Conservation (phyloP, 2,888 invertebrate species). For the Cryptophagus acutangulus region DNA sequence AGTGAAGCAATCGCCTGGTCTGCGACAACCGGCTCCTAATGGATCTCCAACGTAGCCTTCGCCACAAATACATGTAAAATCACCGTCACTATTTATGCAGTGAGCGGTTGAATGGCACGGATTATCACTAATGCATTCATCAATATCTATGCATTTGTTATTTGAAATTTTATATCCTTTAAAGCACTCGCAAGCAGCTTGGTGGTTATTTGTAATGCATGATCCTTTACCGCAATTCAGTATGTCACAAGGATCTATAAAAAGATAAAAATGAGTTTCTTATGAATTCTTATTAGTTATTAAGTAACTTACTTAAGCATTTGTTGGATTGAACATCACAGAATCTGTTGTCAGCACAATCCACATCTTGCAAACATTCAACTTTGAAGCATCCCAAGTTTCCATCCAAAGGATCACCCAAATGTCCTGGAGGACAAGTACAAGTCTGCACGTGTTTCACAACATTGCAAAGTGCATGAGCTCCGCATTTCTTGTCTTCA, state of each 20-base stretch:
- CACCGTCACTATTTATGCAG: slow-evolving; percentile 75
- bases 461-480: slow-evolving; percentile 71
- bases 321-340: slow-evolving; percentile 73
- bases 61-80: slow-evolving; percentile 70
- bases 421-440: slow-evolving; percentile 71
- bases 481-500: slow-evolving; percentile 64
- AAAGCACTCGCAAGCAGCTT: slow-evolving; percentile 68
- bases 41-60: slow-evolving; percentile 78
- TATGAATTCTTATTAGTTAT: slow-evolving; percentile 5
- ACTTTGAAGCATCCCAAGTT: slow-evolving; percentile 83
- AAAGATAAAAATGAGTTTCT: slow-evolving; percentile 13
- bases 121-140: slow-evolving; percentile 67
- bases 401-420: slow-evolving; percentile 74
- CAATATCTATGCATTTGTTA: slow-evolving; percentile 69
- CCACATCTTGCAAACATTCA: slow-evolving; percentile 73
- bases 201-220: slow-evolving; percentile 69
- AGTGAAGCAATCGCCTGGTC: slow-evolving; percentile 76
- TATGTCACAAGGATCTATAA: slow-evolving; percentile 73
- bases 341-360: slow-evolving; percentile 69
- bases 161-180: slow-evolving; percentile 65
- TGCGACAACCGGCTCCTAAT: slow-evolving; percentile 66
- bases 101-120: slow-evolving; percentile 74
- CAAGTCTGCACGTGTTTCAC: slow-evolving; percentile 69
- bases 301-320: slow-evolving; percentile 62
- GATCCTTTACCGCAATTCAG: slow-evolving; percentile 75